Conservation (phyloP, 2,113 vertebrate species). For the Pomatorhinus ruficollis region DNA sequence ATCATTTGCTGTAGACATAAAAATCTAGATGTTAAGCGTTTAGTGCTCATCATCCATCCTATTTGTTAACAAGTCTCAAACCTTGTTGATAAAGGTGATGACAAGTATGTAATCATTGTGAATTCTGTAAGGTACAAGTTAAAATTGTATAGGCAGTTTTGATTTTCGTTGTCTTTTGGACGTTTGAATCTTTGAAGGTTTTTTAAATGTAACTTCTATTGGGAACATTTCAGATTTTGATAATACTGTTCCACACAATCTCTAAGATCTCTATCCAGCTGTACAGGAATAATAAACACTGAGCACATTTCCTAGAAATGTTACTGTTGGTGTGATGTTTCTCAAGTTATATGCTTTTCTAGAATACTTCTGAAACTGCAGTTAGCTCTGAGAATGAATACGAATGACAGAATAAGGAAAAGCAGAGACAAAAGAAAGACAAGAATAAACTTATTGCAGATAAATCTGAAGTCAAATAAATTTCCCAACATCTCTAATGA, state of each 20-base stretch:
- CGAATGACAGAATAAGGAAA: background rate
- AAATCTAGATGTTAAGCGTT: background rate
- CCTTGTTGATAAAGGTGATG: background rate
- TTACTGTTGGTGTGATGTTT: background rate
- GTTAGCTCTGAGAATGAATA: background rate
- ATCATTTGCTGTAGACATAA: background rate
- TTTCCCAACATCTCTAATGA: background rate
- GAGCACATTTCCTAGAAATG: background rate
- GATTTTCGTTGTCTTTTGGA: background rate
- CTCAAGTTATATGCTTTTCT: background rate
- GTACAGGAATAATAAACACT: background rate
- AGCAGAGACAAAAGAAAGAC: background rate
- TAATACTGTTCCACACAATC: background rate
- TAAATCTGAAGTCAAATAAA: background rate
- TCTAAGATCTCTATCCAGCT: background rate
- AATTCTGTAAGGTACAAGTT: background rate
- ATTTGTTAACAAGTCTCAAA: background rate
- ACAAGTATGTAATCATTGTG: background rate
- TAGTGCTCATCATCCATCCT: background rate
- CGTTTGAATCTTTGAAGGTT: accelerated
- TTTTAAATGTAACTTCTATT: background rate
- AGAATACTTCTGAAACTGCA: background rate
- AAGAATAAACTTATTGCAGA: background rate
- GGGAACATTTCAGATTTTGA: background rate
- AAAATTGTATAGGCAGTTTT: background rate